Evolutionary conservation across 2,888 invertebrate genomes (phyloP).

Genomic region (Ischnura elegans): DNA sequence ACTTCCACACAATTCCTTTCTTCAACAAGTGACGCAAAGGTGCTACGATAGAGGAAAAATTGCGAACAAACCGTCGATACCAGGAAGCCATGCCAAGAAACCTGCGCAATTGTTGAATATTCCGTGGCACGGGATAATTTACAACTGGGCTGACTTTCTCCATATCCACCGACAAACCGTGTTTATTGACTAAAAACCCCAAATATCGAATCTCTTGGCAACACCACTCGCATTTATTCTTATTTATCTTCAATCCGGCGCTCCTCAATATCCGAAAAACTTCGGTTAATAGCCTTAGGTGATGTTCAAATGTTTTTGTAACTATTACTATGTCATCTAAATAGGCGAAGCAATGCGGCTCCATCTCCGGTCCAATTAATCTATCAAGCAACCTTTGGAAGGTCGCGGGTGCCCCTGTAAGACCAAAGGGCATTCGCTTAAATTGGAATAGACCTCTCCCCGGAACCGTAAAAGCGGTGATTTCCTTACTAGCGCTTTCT

Average conservation of each 20-base stretch:
- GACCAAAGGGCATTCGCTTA: neutral
- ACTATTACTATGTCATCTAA: neutral
- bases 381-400: neutral
- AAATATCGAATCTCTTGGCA: constrained; percentile 73
- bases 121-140: constrained; percentile 72
- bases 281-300: neutral
- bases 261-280: neutral
- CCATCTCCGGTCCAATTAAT: neutral
- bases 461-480: neutral
- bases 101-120: constrained; percentile 71
- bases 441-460: neutral
- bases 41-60: neutral
- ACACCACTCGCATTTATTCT: constrained; percentile 71
- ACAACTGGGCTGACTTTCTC: neutral
- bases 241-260: constrained; percentile 70
- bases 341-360: neutral
- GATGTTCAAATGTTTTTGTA: neutral
- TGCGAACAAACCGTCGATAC: constrained; percentile 73
- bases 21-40: too few relatives aligned
- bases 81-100: constrained; percentile 74
- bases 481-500: neutral
- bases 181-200: constrained; percentile 74
- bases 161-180: constrained; percentile 70
- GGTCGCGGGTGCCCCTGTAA: neutral
- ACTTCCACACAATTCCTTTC: too few relatives aligned